phyloP scores from a whole-genome alignment of 2,113 vertebrate genomes.

The Aplodontia rufa region DNA sequence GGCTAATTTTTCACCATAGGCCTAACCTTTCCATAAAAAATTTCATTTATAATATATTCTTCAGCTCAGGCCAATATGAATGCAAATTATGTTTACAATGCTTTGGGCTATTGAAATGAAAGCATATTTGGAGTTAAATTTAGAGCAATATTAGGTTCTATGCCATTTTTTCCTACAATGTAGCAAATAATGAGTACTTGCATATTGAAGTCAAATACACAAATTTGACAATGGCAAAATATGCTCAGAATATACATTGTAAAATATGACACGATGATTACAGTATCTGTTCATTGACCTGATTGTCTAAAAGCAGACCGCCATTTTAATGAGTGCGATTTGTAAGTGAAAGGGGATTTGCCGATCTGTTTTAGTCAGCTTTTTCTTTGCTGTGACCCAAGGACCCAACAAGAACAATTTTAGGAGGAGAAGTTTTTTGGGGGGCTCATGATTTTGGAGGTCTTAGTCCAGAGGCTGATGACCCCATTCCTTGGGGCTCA shows the following conservation, averaged over 20 bases:
- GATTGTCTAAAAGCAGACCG: neutral
- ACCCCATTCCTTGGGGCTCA: too few species aligned
- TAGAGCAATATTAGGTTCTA: neutral
- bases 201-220: neutral
- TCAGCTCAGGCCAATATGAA: neutral
- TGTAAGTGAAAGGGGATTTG: neutral
- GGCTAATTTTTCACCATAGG: neutral
- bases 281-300: neutral
- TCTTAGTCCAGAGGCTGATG: too few species aligned
- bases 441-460: too few species aligned
- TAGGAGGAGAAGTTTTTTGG: too few species aligned
- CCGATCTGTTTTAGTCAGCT: too few species aligned
- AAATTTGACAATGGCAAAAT: neutral
- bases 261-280: neutral
- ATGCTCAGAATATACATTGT: neutral
- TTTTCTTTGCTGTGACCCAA: too few species aligned
- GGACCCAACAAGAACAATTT: too few species aligned
- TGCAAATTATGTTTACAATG: slow-evolving; percentile 23
- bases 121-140: neutral
- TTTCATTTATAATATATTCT: neutral
- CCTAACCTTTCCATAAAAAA: neutral
- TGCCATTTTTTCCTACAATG: neutral
- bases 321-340: neutral
- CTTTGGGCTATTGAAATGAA: slow-evolving; percentile 22
- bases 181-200: neutral